Conservation (phyloP, 2,888 invertebrate genomes). For the Nomada fucata region DNA sequence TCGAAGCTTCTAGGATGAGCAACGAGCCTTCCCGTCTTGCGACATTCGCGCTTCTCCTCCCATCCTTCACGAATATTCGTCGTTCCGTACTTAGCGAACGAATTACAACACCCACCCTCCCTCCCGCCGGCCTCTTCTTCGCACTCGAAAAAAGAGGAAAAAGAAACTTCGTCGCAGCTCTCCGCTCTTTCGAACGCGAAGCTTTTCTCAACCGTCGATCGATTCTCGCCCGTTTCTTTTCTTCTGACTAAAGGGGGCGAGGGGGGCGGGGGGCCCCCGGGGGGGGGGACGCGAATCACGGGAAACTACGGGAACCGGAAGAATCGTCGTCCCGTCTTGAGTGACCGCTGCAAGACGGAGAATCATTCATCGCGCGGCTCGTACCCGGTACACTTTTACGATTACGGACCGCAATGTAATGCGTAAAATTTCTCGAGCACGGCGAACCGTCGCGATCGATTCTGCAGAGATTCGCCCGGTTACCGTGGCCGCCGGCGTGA, state of each 20-base stretch:
- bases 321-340: slow-evolving; percentile 5
- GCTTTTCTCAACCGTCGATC: slow-evolving; percentile 1
- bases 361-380: not conserved
- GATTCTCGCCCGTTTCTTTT: slow-evolving; percentile 1
- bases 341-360: not conserved
- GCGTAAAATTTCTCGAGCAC: slow-evolving; percentile 76
- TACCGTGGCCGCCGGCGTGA: too few species aligned
- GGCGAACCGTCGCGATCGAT: not conserved
- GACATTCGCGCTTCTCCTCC: not conserved
- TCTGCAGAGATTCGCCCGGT: not conserved
- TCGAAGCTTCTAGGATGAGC: slow-evolving; percentile 72
- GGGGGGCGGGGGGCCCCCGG: too few species aligned
- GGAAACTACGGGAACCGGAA: not conserved
- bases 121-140: not conserved
- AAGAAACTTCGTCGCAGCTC: slow-evolving; percentile 7
- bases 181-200: slow-evolving; percentile 2
- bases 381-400: slow-evolving; percentile 75
- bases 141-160: not conserved
- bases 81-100: slow-evolving; percentile 20
- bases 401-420: slow-evolving; percentile 82
- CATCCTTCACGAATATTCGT: slow-evolving; percentile 1
- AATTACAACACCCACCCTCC: not conserved
- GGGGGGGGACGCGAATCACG: not conserved
- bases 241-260: slow-evolving; percentile 29
- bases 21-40: slow-evolving; percentile 58